phyloP scores from a whole-genome alignment of 2,797 vertebrate genomes.

The Neosalanx taihuensis region DNA sequence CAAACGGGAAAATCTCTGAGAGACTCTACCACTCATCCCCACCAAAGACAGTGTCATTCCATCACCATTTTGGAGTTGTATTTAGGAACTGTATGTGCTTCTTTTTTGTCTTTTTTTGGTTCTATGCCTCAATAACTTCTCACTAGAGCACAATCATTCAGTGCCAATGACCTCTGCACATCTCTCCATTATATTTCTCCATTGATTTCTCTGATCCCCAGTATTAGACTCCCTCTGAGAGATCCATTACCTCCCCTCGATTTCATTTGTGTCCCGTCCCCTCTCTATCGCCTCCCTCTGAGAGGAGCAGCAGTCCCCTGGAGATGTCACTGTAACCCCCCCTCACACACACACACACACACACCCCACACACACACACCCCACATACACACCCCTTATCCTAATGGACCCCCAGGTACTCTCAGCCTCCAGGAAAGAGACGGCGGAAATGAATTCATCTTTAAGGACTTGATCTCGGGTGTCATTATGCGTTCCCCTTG shows the following conservation, averaged over 20 bases:
- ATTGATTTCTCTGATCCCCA: constrained; percentile 30
- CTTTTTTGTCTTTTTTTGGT: not conserved
- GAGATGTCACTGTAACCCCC: constrained; percentile 33
- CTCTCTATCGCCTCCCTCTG: constrained; percentile 22
- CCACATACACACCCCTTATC: constrained; percentile 12
- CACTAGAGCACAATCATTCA: too few relatives aligned
- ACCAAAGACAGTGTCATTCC: not conserved
- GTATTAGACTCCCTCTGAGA: constrained; percentile 29
- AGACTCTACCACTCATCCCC: not conserved
- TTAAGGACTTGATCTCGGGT: constrained; percentile 22
- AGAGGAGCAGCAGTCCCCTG: not conserved
- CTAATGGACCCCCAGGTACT: constrained; percentile 29
- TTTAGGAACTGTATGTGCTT: not conserved
- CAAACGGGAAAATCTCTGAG: constrained; percentile 44
- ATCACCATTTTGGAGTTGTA: not conserved
- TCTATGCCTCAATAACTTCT: constrained; percentile 5
- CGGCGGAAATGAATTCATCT: constrained; percentile 22
- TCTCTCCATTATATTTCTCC: constrained; percentile 32
- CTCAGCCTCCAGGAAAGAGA: constrained; percentile 17
- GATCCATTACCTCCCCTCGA: constrained; percentile 36
- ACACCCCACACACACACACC: too few relatives aligned
- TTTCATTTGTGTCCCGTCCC: constrained; percentile 14
- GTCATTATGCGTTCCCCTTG: constrained; percentile 5
- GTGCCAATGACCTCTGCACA: constrained; percentile 3
- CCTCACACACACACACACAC: not conserved